A percentile compares a stretch with the other conserved stretches of the same genome.
These are phyloP conservation scores for Chorisops tibialis DNA, from an alignment of 2,888 invertebrate genomes.

Conservation along the genomic window DNA sequence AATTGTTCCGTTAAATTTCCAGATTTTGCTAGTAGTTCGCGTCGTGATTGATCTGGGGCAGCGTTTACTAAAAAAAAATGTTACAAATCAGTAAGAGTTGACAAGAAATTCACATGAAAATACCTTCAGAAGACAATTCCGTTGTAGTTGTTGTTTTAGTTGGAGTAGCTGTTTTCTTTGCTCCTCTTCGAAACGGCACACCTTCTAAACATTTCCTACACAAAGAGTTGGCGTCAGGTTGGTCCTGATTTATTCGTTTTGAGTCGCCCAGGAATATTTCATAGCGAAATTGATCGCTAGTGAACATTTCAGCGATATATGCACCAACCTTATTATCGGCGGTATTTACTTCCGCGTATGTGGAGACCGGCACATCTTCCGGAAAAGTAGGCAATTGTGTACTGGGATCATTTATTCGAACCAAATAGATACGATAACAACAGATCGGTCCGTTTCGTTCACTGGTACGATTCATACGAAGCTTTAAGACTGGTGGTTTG, in stretches of 20 bases:
- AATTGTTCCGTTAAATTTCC: conserved; percentile 45
- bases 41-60: conserved; percentile 38
- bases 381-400: conserved; percentile 64
- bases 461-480: conserved; percentile 71
- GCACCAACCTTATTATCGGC: conserved; percentile 65
- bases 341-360: conserved; percentile 71
- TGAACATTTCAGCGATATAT: conserved; percentile 82
- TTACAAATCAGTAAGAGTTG: neutral
- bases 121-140: conserved; percentile 32
- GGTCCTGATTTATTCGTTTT: conserved; percentile 41
- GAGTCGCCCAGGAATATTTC: conserved; percentile 75
- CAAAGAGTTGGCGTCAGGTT: conserved; percentile 41
- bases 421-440: conserved; percentile 78
- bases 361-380: conserved; percentile 64
- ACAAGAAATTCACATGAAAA: neutral
- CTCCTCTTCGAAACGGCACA: conserved; percentile 34
- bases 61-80: conserved; percentile 14
- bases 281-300: conserved; percentile 62
- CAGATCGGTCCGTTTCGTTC: conserved; percentile 86
- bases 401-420: conserved; percentile 61
- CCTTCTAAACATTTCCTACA: conserved; percentile 45
- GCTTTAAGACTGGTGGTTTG: conserved; percentile 69
- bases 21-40: conserved; percentile 42
- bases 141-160: conserved; percentile 31
- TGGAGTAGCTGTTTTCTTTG: conserved; percentile 28